These are phyloP conservation scores for Ivindomyrus marchei DNA, from an alignment of 2,113 vertebrate species.

Conservation along the genomic window DNA sequence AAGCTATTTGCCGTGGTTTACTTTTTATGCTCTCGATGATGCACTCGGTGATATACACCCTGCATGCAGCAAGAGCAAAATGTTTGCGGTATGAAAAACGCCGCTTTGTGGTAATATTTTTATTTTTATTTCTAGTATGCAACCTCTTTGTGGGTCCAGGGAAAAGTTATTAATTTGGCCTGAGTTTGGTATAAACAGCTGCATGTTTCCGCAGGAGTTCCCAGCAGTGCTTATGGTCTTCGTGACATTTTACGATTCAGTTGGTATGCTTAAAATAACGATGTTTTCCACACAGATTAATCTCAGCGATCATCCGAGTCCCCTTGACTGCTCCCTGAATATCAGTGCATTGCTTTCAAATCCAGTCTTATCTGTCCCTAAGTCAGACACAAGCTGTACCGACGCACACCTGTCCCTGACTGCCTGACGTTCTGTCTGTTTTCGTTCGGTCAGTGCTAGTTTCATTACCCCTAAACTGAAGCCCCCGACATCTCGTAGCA, in stretches of 20 bases:
- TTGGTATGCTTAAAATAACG: not conserved
- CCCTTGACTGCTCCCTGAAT: not conserved
- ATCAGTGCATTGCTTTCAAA: not conserved
- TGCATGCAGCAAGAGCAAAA: not conserved
- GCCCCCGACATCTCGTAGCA: not conserved
- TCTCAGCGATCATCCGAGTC: not conserved
- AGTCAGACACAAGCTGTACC: not conserved
- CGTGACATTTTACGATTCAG: not conserved
- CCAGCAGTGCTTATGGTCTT: not conserved
- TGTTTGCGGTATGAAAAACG: not conserved
- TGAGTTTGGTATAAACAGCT: not conserved
- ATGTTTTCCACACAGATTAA: not conserved
- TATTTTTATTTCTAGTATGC: not conserved
- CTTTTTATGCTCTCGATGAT: not conserved
- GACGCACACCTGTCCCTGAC: not conserved
- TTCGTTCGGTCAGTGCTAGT: not conserved
- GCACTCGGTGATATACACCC: not conserved
- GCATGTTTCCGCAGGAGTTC: not conserved
- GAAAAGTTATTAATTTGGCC: not conserved
- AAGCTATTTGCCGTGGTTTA: not conserved
- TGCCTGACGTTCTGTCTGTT: not conserved
- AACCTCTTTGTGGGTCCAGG: not conserved
- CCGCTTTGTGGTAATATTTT: not conserved
- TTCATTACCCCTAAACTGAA: not conserved
- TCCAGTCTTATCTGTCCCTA: not conserved